Percentiles rank a stretch among this genome's conserved stretches.
Conservation (phyloP, 2,113 vertebrate genomes). For the Colius striatus region DNA sequence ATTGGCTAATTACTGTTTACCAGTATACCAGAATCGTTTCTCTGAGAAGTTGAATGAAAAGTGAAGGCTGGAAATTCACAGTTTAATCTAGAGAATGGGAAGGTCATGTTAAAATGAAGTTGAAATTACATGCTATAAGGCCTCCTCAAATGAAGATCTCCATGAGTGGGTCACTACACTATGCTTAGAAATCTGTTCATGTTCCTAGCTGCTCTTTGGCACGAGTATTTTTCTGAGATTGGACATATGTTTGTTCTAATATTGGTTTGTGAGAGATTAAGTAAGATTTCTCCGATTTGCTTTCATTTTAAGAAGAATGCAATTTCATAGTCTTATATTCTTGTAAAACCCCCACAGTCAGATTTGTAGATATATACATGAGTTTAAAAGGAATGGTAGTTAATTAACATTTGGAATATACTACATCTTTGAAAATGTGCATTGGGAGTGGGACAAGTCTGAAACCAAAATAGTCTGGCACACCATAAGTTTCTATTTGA, state of each 20-base stretch:
- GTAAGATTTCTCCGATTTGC: slow-evolving; percentile 14
- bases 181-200: neutral
- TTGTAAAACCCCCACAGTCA: slow-evolving; percentile 23
- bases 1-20: slow-evolving; percentile 31
- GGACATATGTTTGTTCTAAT: neutral
- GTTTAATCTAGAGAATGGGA: neutral
- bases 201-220: neutral
- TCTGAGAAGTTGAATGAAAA: neutral
- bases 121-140: neutral
- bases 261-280: slow-evolving; percentile 25
- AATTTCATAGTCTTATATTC: slow-evolving; percentile 22
- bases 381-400: slow-evolving; percentile 24
- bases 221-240: neutral
- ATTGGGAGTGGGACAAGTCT: slow-evolving; percentile 26
- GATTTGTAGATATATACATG: slow-evolving; percentile 26
- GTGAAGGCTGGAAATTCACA: neutral
- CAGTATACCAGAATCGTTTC: neutral
- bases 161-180: neutral
- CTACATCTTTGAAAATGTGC: slow-evolving; percentile 9
- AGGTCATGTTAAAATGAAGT: neutral
- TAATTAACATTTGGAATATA: slow-evolving; percentile 56
- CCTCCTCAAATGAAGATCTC: neutral
- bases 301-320: slow-evolving; percentile 47
- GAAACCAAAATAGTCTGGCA: slow-evolving; percentile 49
- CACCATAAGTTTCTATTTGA: neutral